Conservation (phyloP, 1,140 invertebrate species). For the Sinonovacula constricta region DNA sequence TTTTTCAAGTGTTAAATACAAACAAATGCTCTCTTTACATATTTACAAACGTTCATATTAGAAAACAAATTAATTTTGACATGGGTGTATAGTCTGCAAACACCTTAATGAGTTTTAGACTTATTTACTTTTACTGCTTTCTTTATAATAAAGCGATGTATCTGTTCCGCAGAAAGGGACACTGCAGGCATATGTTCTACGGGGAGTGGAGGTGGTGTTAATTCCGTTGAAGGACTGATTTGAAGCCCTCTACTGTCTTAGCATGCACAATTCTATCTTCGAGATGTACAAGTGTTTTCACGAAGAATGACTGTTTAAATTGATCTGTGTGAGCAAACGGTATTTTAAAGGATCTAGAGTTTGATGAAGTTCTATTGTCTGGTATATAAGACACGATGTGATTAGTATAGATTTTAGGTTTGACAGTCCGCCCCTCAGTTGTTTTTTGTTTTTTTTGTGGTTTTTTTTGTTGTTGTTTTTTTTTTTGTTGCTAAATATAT, state of each 20-base stretch:
- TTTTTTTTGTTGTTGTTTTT: no score
- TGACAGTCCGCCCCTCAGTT: neutral
- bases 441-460: no score
- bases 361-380: conserved; percentile 13
- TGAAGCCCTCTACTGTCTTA: no score
- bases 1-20: no score
- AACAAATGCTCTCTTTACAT: no score
- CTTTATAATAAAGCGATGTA: no score
- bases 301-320: conserved; percentile 44
- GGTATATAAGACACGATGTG: conserved; percentile 12
- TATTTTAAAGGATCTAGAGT: conserved; percentile 18
- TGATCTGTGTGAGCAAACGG: conserved; percentile 12
- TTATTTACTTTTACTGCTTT: no score
- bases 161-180: no score
- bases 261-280: conserved; percentile 12
- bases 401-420: conserved; percentile 6
- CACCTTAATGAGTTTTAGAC: no score
- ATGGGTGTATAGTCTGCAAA: no score
- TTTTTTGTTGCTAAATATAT: conserved; percentile 8
- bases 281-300: conserved; percentile 34
- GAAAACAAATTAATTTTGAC: no score
- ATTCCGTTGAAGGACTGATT: neutral
- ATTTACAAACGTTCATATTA: no score
- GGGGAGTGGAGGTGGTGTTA: neutral
- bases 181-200: conserved; percentile 1